Conservation (phyloP, 2,797 vertebrate genomes). For the Silurus aristotelis region DNA sequence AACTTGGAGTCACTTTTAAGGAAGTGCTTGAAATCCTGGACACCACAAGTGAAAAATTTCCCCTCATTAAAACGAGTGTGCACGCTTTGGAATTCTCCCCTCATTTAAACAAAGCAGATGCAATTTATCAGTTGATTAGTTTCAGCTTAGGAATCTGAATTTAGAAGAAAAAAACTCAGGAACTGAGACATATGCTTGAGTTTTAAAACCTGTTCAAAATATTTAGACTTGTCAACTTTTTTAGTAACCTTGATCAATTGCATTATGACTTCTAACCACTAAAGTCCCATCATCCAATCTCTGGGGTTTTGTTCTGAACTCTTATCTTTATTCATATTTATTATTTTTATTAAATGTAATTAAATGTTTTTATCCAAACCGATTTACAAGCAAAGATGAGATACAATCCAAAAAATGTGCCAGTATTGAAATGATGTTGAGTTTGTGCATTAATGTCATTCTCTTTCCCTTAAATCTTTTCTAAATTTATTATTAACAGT, state of each 20-base stretch:
- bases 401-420: neutral
- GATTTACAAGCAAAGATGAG: neutral
- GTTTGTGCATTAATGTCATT: too few relatives aligned
- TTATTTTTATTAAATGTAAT: neutral
- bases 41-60: neutral
- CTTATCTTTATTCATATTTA: neutral
- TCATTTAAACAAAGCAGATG: slow-evolving; percentile 16
- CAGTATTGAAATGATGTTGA: neutral
- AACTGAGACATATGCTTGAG: neutral
- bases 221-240: neutral
- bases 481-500: too few relatives aligned
- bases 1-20: neutral
- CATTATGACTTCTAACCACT: neutral
- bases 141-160: neutral
- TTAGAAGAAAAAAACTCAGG: neutral
- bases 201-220: neutral
- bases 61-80: neutral
- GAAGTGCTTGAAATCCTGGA: neutral
- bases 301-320: neutral
- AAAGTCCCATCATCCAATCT: neutral
- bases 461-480: too few relatives aligned
- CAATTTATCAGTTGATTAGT: neutral
- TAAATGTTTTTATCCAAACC: neutral
- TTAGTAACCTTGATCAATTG: too few relatives aligned
- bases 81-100: neutral